phyloP scores from a whole-genome alignment of 2,888 invertebrate genomes.

The Tenthredo distinguenda region DNA sequence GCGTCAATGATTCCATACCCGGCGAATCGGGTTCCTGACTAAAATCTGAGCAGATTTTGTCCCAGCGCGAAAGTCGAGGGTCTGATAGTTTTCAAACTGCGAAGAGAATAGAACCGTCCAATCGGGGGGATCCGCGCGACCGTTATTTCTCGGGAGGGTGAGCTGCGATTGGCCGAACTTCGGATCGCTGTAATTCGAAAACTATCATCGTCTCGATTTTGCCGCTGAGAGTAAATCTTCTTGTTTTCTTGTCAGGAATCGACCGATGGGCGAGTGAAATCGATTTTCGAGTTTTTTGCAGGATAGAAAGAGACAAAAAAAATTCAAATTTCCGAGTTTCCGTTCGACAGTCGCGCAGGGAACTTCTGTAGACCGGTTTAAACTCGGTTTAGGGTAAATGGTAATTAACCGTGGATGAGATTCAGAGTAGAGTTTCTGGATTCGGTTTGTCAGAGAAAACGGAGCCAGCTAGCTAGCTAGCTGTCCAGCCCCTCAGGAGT shows the following conservation, averaged over 20 bases:
- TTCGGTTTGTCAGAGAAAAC: conserved; percentile 26
- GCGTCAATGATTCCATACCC: neutral
- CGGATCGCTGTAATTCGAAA: neutral
- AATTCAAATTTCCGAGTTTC: neutral
- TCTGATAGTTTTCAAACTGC: neutral
- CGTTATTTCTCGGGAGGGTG: neutral
- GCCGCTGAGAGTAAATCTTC: neutral
- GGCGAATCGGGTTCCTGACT: neutral
- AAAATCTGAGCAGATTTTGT: neutral
- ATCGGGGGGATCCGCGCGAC: neutral
- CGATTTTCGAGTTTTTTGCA: neutral
- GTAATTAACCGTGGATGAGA: conserved; percentile 3
- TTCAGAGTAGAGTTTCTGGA: conserved; percentile 5
- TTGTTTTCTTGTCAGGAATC: neutral
- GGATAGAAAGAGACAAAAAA: too few species aligned
- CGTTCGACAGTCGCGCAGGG: neutral
- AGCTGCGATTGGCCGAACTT: neutral
- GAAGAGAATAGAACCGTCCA: neutral
- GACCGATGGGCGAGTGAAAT: neutral
- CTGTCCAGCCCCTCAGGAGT: conserved; percentile 33
- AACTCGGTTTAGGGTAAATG: neutral
- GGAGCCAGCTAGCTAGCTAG: neutral
- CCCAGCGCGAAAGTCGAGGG: neutral
- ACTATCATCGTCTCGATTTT: neutral
- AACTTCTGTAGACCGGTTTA: neutral